Percentiles rank a stretch among this genome's conserved stretches.
Evolutionary conservation across 2,888 invertebrate genomes (phyloP).

Genomic region (Lycaena phlaeas): DNA sequence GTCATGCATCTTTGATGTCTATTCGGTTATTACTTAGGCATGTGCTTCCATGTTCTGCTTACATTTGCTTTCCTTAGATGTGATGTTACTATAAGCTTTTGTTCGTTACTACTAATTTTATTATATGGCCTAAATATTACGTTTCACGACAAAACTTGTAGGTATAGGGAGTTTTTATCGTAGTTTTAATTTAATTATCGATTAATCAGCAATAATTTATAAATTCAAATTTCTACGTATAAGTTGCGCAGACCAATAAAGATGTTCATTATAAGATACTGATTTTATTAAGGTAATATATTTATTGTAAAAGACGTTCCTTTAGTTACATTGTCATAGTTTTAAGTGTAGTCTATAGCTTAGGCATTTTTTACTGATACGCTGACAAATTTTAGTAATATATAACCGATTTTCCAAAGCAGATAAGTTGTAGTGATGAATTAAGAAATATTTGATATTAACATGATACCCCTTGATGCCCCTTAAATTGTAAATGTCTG

Average conservation of each 20-base stretch:
- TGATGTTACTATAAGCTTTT: not conserved
- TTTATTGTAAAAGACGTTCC: constrained; percentile 31
- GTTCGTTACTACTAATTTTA: not conserved
- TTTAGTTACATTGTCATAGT: constrained; percentile 24
- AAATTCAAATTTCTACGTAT: constrained; percentile 18
- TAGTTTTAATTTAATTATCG: not conserved
- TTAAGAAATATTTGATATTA: too few species aligned
- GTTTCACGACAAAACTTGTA: too few species aligned
- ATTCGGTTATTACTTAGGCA: too few species aligned
- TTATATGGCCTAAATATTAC: constrained; percentile 6
- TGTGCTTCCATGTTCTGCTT: constrained; percentile 3
- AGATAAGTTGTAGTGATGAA: too few species aligned
- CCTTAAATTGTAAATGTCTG: too few species aligned
- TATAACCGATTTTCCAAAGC: not conserved
- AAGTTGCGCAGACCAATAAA: constrained; percentile 40
- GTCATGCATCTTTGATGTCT: too few species aligned
- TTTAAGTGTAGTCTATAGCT: constrained; percentile 16
- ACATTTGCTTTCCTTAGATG: not conserved
- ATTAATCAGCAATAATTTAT: not conserved
- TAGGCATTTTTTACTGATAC: constrained; percentile 13
- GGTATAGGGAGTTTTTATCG: too few species aligned
- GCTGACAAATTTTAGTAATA: constrained; percentile 7
- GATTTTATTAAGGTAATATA: constrained; percentile 15
- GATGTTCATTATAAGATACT: constrained; percentile 3
- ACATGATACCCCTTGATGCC: too few species aligned